These are phyloP conservation scores for Yasuhikotakia modesta DNA, from an alignment of 2,797 vertebrate species.

Conservation along the genomic window DNA sequence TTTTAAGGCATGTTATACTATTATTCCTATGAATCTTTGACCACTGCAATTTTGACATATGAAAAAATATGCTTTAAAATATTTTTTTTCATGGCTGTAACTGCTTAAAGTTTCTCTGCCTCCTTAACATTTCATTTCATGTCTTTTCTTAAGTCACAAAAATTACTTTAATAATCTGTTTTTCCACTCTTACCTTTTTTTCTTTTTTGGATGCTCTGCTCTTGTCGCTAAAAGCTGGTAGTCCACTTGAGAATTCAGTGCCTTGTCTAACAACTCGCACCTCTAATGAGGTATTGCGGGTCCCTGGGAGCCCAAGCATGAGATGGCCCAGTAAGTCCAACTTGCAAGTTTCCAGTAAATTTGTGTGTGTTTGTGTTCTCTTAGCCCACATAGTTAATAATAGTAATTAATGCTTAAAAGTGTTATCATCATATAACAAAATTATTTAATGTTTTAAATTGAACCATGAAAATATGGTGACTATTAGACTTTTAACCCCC, in stretches of 20 bases:
- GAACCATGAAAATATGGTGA: background rate
- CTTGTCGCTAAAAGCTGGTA: conserved; percentile 85
- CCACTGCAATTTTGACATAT: background rate
- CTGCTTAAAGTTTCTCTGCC: background rate
- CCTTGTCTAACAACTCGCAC: conserved; percentile 90
- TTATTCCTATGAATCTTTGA: background rate
- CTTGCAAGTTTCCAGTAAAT: conserved; percentile 49
- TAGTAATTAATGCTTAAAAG: background rate
- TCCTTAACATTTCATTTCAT: background rate
- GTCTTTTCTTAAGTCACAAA: conserved; percentile 33
- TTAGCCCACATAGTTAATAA: background rate
- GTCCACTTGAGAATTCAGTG: conserved; percentile 91
- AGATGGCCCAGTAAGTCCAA: conserved; percentile 96
- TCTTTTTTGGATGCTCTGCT: conserved; percentile 64
- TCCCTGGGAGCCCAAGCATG: conserved; percentile 87
- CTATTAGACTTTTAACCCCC: background rate
- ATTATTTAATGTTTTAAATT: background rate
- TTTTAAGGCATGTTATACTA: background rate
- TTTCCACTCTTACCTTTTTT: conserved; percentile 54
- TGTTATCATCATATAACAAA: background rate
- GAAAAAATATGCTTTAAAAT: background rate
- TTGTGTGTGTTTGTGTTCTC: conserved; percentile 9
- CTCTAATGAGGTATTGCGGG: conserved; percentile 84
- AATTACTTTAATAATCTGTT: conserved; percentile 52
- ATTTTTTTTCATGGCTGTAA: background rate